phyloP scores from a whole-genome alignment of 2,113 vertebrate genomes.

The Cyrtonyx montezumae region DNA sequence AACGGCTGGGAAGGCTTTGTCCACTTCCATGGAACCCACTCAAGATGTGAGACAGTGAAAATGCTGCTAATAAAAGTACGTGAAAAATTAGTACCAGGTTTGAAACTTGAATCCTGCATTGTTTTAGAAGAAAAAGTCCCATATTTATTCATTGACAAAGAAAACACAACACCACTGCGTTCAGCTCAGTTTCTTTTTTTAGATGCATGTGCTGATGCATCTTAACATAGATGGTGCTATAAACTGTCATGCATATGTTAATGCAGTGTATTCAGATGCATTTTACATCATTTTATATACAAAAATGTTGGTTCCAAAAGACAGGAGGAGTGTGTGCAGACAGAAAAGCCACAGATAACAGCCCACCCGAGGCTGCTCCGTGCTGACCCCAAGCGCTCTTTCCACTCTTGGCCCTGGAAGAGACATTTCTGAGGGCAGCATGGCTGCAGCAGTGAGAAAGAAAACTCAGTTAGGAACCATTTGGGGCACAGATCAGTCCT shows the following conservation, averaged over 20 bases:
- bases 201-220: rapidly evolving
- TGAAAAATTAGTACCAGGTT: background rate
- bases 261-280: background rate
- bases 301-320: background rate
- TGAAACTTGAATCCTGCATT: background rate
- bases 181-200: background rate
- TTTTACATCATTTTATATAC: background rate
- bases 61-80: background rate
- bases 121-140: background rate
- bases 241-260: background rate
- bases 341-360: background rate
- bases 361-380: rapidly evolving
- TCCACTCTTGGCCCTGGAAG: background rate
- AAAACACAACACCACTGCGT: background rate
- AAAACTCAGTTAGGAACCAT: background rate
- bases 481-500: background rate
- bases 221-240: background rate
- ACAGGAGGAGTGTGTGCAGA: background rate
- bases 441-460: background rate
- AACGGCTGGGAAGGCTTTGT: background rate
- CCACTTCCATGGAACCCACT: background rate
- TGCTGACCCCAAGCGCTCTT: background rate
- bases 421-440: background rate
- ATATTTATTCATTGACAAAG: background rate
- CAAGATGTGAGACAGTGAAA: background rate